Evolutionary conservation across 2,888 invertebrate species (phyloP).

Genomic region (Gastrophysa polygoni): DNA sequence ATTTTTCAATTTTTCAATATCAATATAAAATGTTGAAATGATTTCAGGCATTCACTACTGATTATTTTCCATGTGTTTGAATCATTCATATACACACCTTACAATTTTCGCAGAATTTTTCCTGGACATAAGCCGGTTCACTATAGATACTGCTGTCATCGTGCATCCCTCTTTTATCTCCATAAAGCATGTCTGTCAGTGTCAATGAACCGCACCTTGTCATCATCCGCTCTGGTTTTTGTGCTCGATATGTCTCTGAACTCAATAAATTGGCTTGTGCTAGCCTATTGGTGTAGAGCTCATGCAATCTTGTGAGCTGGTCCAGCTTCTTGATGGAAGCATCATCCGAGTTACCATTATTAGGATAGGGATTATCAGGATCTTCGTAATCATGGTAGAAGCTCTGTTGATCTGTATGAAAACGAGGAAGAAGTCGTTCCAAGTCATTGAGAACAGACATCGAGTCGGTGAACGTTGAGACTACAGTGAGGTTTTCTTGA

Average conservation of each 20-base stretch:
- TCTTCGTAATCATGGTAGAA: slow-evolving; percentile 64
- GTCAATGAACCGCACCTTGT: slow-evolving; percentile 75
- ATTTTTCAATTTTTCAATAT: no score
- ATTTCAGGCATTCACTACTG: no score
- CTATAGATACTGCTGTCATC: slow-evolving; percentile 84
- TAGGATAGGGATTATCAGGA: slow-evolving; percentile 54
- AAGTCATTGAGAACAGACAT: slow-evolving; percentile 70
- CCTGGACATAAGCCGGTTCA: slow-evolving; percentile 80
- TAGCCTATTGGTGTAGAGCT: slow-evolving; percentile 79
- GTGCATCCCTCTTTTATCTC: slow-evolving; percentile 55
- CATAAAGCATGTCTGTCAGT: slow-evolving; percentile 71
- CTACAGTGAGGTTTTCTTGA: slow-evolving; percentile 88
- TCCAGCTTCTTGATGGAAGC: slow-evolving; percentile 69
- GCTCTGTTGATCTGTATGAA: slow-evolving; percentile 64
- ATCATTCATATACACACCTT: no score
- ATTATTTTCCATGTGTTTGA: no score
- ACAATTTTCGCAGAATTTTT: slow-evolving; percentile 78
- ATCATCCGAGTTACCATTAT: slow-evolving; percentile 52
- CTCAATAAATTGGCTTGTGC: slow-evolving; percentile 74
- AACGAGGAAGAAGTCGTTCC: slow-evolving; percentile 69
- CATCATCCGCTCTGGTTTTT: slow-evolving; percentile 54
- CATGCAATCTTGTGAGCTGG: slow-evolving; percentile 79
- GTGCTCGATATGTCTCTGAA: slow-evolving; percentile 66
- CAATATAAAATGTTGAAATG: no score
- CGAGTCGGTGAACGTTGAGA: slow-evolving; percentile 86